Evolutionary conservation across 1,140 invertebrate species (phyloP).

Genomic region (Solenopsis invicta): DNA sequence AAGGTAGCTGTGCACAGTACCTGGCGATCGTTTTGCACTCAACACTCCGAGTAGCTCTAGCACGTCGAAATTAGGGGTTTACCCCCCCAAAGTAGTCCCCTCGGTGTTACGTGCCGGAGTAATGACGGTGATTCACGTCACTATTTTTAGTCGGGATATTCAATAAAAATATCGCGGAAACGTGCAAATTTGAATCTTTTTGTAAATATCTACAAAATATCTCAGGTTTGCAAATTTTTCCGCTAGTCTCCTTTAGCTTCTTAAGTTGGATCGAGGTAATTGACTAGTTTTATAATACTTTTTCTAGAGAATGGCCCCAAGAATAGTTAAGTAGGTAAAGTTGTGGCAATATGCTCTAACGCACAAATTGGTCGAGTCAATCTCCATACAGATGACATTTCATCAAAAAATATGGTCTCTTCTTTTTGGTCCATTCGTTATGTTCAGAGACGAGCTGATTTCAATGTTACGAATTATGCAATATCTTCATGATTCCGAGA

Average conservation of each 20-base stretch:
- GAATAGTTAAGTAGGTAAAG: slow-evolving; percentile 45
- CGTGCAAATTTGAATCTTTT: slow-evolving; percentile 14
- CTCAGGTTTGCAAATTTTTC: slow-evolving; percentile 8
- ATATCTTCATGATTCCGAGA: slow-evolving; percentile 14
- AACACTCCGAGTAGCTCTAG: slow-evolving; percentile 61
- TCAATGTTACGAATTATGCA: slow-evolving; percentile 1
- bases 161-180: slow-evolving; percentile 37
- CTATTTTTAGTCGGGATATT: slow-evolving; percentile 30
- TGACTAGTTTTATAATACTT: slow-evolving; percentile 68
- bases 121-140: not conserved
- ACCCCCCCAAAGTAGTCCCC: slow-evolving; percentile 56
- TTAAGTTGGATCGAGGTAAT: slow-evolving; percentile 58
- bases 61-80: not conserved
- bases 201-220: slow-evolving; percentile 78
- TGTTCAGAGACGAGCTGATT: slow-evolving; percentile 21
- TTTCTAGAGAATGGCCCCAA: slow-evolving; percentile 68
- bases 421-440: slow-evolving; percentile 66
- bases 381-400: not conserved
- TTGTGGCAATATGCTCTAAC: slow-evolving; percentile 1
- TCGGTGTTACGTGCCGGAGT: slow-evolving; percentile 53
- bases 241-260: not conserved
- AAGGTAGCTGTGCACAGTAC: slow-evolving; percentile 78
- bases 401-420: slow-evolving; percentile 47
- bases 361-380: slow-evolving; percentile 34
- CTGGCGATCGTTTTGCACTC: slow-evolving; percentile 76